Evolutionary conservation across 2,888 invertebrate species (phyloP).

Genomic region (Diloba caeruleocephala): DNA sequence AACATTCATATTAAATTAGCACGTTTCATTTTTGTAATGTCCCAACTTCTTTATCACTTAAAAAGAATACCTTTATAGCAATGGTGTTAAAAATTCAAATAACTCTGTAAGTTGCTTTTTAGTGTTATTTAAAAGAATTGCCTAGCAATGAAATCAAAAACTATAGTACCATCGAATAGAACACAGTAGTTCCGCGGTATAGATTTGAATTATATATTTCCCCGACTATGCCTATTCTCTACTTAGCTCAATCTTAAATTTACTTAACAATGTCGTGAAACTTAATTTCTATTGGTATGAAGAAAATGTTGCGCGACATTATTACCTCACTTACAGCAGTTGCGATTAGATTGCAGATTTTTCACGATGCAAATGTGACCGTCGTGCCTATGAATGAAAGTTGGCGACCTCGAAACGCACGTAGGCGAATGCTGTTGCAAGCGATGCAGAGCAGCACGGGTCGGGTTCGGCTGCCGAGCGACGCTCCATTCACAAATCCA

Average conservation of each 20-base stretch:
- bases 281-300: constrained; percentile 23
- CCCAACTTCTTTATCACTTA: constrained; percentile 4
- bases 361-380: constrained; percentile 58
- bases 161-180: too few species aligned
- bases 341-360: constrained; percentile 58
- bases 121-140: constrained; percentile 6
- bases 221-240: too few species aligned
- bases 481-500: constrained; percentile 79
- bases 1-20: constrained; percentile 15
- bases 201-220: too few species aligned
- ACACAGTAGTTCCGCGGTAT: too few species aligned
- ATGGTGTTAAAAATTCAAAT: constrained; percentile 19
- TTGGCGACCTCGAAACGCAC: constrained; percentile 83
- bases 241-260: too few species aligned
- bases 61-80: constrained; percentile 1
- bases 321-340: constrained; percentile 41
- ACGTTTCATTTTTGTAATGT: constrained; percentile 5
- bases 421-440: constrained; percentile 86
- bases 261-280: constrained; percentile 17
- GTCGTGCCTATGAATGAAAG: constrained; percentile 84
- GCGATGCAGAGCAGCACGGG: constrained; percentile 46
- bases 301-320: constrained; percentile 40
- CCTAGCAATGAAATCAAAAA: background rate
- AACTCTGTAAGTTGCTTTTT: constrained; percentile 6
- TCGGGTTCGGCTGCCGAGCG: constrained; percentile 46